phyloP scores from a whole-genome alignment of 2,113 vertebrate species.

The Phylloscopus trochilus region DNA sequence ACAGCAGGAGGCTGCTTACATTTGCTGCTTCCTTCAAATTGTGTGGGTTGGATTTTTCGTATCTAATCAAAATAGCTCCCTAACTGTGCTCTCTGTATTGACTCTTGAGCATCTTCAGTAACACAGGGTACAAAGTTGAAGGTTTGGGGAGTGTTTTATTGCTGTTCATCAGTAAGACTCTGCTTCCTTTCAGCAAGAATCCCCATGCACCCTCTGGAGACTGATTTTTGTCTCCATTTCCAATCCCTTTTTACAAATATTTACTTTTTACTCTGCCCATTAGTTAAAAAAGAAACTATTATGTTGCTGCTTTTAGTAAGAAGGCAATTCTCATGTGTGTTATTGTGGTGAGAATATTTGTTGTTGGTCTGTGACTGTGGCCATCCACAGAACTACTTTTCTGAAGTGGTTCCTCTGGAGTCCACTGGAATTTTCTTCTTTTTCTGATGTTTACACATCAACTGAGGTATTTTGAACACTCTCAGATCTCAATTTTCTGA shows the following conservation, averaged over 20 bases:
- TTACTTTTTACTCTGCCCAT: not conserved
- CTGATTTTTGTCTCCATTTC: not conserved
- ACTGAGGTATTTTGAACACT: constrained; percentile 8
- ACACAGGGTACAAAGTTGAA: not conserved
- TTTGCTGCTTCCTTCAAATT: not conserved
- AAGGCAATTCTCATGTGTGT: not conserved
- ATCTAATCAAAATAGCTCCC: not conserved
- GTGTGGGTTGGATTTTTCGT: not conserved
- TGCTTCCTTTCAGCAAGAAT: constrained; percentile 13
- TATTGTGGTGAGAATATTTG: not conserved
- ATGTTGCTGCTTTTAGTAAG: not conserved
- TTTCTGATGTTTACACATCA: constrained; percentile 16
- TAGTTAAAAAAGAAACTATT: not conserved
- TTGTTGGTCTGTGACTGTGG: not conserved
- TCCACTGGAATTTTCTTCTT: not conserved
- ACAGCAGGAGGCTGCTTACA: not conserved
- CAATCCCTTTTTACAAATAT: constrained; percentile 20
- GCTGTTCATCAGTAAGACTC: not conserved
- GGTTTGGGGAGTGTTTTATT: constrained; percentile 7
- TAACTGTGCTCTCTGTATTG: not conserved
- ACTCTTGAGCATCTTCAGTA: not conserved
- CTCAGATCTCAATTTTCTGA: not conserved
- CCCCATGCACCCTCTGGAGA: not conserved
- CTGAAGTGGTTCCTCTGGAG: constrained; percentile 5
- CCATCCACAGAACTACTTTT: not conserved